Conservation (phyloP, 2,113 vertebrate species). For the Etia nguti region DNA sequence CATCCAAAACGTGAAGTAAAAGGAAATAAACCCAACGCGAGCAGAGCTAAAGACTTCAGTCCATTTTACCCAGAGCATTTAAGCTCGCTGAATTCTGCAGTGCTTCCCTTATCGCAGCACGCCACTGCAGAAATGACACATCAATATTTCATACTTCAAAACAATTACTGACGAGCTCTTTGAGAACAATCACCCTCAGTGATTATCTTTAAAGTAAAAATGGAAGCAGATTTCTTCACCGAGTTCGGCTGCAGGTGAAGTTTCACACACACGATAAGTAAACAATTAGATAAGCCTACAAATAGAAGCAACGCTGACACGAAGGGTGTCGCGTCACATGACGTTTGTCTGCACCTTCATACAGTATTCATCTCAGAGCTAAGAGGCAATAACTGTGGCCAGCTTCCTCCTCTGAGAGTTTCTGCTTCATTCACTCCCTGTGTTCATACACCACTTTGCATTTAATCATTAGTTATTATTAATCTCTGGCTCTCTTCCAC, state of each 20-base stretch:
- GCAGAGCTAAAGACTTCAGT: not conserved
- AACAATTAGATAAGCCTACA: not conserved
- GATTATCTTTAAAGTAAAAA: not conserved
- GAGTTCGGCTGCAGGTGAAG: not conserved
- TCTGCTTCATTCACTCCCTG: not conserved
- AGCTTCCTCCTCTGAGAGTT: not conserved
- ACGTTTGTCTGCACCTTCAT: not conserved
- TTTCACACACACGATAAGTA: not conserved
- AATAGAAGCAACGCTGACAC: not conserved
- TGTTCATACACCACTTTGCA: not conserved
- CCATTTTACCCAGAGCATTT: not conserved
- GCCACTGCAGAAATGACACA: not conserved
- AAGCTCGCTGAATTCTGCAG: not conserved
- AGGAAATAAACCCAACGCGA: not conserved
- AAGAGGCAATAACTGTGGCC: not conserved
- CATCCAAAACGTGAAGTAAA: not conserved
- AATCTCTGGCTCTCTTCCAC: not conserved
- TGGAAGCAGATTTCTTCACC: not conserved
- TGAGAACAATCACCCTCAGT: not conserved
- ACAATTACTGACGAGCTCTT: not conserved
- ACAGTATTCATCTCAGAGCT: not conserved
- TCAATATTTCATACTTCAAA: constrained; percentile 2
- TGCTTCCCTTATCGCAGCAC: not conserved
- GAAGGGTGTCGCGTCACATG: not conserved
- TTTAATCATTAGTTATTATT: not conserved